Evolutionary conservation across 2,113 vertebrate genomes (phyloP), one percentile per base, ranked within the genome.

Genomic region (Macroglossus sobrinus): DNA sequence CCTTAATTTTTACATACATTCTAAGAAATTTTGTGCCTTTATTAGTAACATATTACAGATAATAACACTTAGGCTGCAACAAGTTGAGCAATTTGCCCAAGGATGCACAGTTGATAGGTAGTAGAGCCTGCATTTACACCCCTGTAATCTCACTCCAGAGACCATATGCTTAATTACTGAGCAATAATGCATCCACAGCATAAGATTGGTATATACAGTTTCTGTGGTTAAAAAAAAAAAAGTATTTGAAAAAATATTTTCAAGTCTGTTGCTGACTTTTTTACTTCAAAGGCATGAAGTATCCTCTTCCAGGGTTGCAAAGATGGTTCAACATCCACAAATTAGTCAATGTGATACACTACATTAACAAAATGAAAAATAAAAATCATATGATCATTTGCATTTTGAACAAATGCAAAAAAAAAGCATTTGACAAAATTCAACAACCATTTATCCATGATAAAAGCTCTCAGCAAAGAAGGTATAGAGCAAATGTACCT

Each of bases 231-330:
- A 18, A 3, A 12, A 14, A 50, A 12, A 84, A 91, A 30, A 97
- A 61, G n/a, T 2, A 89, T 71, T 35, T 16, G 10, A 50, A 64
- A 50, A 14, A 13, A 45, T 74, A 30, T 63, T 33, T 80, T 78
- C 30, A 40, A 12, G 80, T 72, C n/a, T 61, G 30, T 68, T 87
- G n/a, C 40, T 80, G 59, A 61, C 35, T 45, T 74, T 90, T 96
- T 63, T 18, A 72, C 38, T 85, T 72, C 45, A 79, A 95, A 96
- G 35, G 15, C 79, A 86, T 66, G 19, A 94, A 78, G 33, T 90
- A 10, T 66, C 89, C 68, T 89, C 55, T 78, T 91, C 59, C 28
- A 63, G 59, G 59, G 28, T 30, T 63, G 11, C 59, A 63, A 63
- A 28, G 59, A 63, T 63, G 59, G 59, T 30, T 63, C 12, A 14